Conservation (phyloP, 2,797 vertebrate genomes). For the Tiaroga cobitis region DNA sequence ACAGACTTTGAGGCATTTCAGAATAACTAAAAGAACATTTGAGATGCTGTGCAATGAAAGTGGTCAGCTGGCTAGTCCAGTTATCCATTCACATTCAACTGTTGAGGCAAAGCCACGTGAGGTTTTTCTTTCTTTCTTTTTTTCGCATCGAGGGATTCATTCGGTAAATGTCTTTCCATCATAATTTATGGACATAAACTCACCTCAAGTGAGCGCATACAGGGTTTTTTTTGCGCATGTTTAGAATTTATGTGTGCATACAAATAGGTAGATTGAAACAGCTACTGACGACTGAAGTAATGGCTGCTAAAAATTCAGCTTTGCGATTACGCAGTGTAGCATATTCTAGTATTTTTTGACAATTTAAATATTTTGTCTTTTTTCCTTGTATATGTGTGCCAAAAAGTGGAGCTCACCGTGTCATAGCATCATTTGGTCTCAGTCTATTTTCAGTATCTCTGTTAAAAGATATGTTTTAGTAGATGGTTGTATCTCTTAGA, state of each 20-base stretch:
- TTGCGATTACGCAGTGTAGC: not conserved
- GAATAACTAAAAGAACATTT: not conserved
- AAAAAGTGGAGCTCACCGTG: not conserved
- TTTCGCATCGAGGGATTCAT: not conserved
- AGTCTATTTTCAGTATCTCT: not conserved
- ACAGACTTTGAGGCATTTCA: not conserved
- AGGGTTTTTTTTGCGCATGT: too few relatives aligned
- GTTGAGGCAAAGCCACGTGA: not conserved
- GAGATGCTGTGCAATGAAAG: not conserved
- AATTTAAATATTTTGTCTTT: not conserved
- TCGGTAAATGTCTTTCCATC: too few relatives aligned
- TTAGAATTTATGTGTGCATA: too few relatives aligned
- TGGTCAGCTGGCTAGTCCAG: not conserved
- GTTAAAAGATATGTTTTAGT: not conserved
- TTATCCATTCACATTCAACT: not conserved
- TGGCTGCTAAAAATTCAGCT: not conserved
- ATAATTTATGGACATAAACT: not conserved
- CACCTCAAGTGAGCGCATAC: not conserved
- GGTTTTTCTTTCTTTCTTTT: not conserved
- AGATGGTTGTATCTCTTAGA: not conserved
- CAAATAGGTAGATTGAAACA: not conserved
- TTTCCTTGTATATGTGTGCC: not conserved
- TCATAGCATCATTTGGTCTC: not conserved
- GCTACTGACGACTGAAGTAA: not conserved
- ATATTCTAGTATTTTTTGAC: not conserved